Evolutionary conservation across 2,113 vertebrate species (phyloP).

Genomic region (Petaurus breviceps): DNA sequence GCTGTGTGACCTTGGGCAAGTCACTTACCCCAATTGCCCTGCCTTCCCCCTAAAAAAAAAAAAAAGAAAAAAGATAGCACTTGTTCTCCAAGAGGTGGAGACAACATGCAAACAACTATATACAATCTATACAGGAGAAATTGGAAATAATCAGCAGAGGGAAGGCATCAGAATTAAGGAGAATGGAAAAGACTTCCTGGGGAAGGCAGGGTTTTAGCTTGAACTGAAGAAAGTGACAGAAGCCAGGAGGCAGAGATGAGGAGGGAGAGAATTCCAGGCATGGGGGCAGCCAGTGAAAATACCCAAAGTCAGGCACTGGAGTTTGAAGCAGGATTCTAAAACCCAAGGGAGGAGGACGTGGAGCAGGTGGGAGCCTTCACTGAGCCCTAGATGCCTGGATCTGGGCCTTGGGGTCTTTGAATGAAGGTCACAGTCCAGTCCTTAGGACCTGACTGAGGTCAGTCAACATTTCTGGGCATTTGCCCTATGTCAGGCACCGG

Average conservation of each 20-base stretch:
- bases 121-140: not conserved
- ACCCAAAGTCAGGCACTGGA: not conserved
- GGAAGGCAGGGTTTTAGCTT: not conserved
- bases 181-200: not conserved
- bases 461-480: not conserved
- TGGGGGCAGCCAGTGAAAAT: not conserved
- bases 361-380: not conserved
- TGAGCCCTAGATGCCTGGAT: not conserved
- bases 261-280: not conserved
- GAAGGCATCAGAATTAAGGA: not conserved
- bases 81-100: not conserved
- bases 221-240: not conserved
- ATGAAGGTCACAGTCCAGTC: not conserved
- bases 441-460: not conserved
- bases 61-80: not conserved
- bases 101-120: not conserved
- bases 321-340: not conserved
- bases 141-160: not conserved
- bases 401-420: not conserved
- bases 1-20: no score
- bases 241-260: not conserved
- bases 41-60: no score
- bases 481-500: not conserved
- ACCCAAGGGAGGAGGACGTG: not conserved
- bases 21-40: not conserved